Base-by-base conservation (phyloP, 2,113 vertebrate species). In the Salvelinus sp. region DNA sequence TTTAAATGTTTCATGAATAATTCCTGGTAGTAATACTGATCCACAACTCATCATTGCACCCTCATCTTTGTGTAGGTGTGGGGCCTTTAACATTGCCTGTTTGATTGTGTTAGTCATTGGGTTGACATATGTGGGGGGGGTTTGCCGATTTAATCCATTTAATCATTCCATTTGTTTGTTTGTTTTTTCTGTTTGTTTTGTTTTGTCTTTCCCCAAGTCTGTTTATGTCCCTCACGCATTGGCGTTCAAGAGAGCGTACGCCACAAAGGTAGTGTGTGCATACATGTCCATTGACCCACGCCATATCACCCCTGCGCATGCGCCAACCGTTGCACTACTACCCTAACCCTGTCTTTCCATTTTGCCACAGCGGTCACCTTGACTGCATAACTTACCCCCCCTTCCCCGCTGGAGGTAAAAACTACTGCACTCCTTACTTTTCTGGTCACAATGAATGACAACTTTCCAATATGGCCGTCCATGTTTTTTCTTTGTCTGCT, bases 231-330 rank as follows among this genome's bases (percentile, higher is more conserved):
- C 97, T 92, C 97, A 96, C 83, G 95, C 96, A 91, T 92, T 98
- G 97, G 96, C 96, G 90, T 96, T 97, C 96, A 96, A 96, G 96
- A 97, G 96, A 93, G 95, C 95, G 82, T 96, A 94, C 70, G 94
- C 95, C 93, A 92, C 95, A 89, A 98, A 99, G 97, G 97, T 98
- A 98, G 96, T 94, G 94, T 97, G 90, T 91, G 82, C 90, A 83
- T 89, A 92, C 74, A 78, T 93, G 94, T 82, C 90, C 87, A 74
- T 82, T 87, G 81, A 91, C 69, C 87, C 76, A 85, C 81, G 20
- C 25, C 48, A 2, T 54, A 5, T 54, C 27, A 63, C 71, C 48
- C 73, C 69, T 78, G 88, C 91, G 94, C 94, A 95, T 95, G 95
- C 88, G 72, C 72, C 64, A 28, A 33, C 20, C 90, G 70, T 67